These are phyloP conservation scores for Pristiophorus japonicus DNA, from an alignment of 2,113 vertebrate species.

Conservation along the genomic window DNA sequence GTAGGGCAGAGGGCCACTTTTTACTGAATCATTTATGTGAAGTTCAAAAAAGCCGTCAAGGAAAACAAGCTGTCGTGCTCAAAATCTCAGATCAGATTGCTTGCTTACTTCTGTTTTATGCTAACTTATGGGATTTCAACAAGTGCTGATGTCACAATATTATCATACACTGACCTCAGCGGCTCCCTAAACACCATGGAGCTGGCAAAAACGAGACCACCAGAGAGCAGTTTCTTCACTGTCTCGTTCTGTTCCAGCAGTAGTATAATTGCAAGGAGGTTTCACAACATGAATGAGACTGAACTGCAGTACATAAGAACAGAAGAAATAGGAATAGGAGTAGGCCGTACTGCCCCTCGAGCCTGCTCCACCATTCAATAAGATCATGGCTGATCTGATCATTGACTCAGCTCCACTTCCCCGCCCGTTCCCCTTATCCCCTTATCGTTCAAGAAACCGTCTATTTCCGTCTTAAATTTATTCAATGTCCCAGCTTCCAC, in stretches of 20 bases:
- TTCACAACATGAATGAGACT: neutral
- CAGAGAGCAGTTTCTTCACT: neutral
- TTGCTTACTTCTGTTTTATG: neutral
- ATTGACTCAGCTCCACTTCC: too few relatives aligned
- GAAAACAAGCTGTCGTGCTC: neutral
- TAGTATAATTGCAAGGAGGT: neutral
- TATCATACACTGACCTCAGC: neutral
- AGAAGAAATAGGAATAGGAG: too few relatives aligned
- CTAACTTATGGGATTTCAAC: neutral
- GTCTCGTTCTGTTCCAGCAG: too few relatives aligned
- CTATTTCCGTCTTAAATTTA: too few relatives aligned
- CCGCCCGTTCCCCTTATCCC: too few relatives aligned
- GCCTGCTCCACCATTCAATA: too few relatives aligned
- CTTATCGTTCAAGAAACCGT: too few relatives aligned
- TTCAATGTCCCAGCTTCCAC: too few relatives aligned
- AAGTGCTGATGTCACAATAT: neutral
- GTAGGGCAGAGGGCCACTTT: neutral
- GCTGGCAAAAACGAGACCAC: neutral
- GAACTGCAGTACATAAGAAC: too few relatives aligned
- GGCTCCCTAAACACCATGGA: neutral
- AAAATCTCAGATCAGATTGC: neutral
- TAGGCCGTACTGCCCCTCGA: too few relatives aligned
- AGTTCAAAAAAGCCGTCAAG: constrained; percentile 9
- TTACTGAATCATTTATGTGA: constrained; percentile 20
- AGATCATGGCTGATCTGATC: too few relatives aligned